Evolutionary conservation across 2,888 invertebrate genomes (phyloP), one percentile per base, ranked within the genome.

Genomic region (Drosophila longiperda): DNA sequence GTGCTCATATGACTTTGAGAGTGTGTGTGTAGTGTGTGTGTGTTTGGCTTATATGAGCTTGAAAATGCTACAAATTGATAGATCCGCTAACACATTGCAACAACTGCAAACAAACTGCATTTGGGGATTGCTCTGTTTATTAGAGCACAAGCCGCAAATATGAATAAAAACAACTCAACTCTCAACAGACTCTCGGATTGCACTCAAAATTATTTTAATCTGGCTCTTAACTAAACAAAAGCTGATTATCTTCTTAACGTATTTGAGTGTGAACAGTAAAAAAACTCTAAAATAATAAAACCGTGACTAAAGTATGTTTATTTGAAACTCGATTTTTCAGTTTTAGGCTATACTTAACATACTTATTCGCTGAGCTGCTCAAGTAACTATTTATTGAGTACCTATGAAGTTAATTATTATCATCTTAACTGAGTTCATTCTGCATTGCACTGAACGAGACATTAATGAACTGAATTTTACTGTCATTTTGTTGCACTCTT

Each of bases 61-160:
- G 74, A 87, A 85, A 87, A 85, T 84, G 69, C 67, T 79, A 75
- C 77, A 82, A 89, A 88, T 86, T 84, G 84, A 87, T 79, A 80
- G 78, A 88, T 88, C 87, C 82, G 82, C 78, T 76, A 82, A 76
- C 72, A 67, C 68, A 78, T 62, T 76, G 66, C 68, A 66, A 61
- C 65, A 74, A 40, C 66, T 45, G 58, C 63, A 68, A 68, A 57
- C 64, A 66, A 73, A 62, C 66, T 62, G 59, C 42, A 78, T 61
- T 63, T 48, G 48, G 26, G 54, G 54, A 52, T 34, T 54, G 40
- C n/a, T 80, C 77, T 80, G 80, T 73, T 80, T 73, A 76, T 80
- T 75, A 64, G 54, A 50, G 48, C 50, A 40, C 49, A 36, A 40
- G 11, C 26, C 26, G 42, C 17, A 60, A 57, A 45, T 65, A 52